Evolutionary conservation across 2,888 invertebrate genomes (phyloP), one percentile per base, ranked within the genome.

Genomic region (Orchesellides sinensis): DNA sequence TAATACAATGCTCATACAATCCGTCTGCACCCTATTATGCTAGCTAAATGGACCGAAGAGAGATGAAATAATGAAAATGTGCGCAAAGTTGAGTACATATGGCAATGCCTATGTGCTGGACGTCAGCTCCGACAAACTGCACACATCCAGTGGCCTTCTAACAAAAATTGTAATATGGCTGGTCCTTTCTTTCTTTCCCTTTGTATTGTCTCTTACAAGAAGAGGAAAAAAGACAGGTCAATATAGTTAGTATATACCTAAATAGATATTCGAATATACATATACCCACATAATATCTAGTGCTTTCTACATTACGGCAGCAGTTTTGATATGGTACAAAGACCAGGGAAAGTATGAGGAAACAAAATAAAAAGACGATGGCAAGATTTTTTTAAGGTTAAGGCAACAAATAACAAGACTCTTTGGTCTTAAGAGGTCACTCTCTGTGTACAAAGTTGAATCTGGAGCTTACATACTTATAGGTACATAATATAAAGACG

Each of bases 1-100:
- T 72, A 72, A 63, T 35, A 66, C 56, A 75, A 75, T 75, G 75
- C 75, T 66, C 75, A 65, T 21, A 68, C 40, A 75, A 66, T 65
- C 66, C 56, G 66, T 75, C 75, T 74, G 59, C 84, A 85, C 84
- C 69, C 84, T 78, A 85, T 85, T 85, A 85, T 85, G 70, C 56
- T 19, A 56, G 77, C 73, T 84, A 83, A 85, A 85, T 85, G 85
- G 84, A 83, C 84, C 83, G 85, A 72, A 74, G 83, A 83, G 78
- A 84, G 83, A 85, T 85, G 84, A 83, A 84, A 85, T 84, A 84
- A 85, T 83, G 83, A 83, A 68, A 68, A 77, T 68, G 66, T 66
- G 75, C 40, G 40, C 63, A 63, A 63, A 25, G 25, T 14, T 65
- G 35, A 52, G 65, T 54, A 25, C 74, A 35, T 21, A 52, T 52